Conservation (phyloP, 2,888 invertebrate genomes). For the Nephrotoma guestfalica region DNA sequence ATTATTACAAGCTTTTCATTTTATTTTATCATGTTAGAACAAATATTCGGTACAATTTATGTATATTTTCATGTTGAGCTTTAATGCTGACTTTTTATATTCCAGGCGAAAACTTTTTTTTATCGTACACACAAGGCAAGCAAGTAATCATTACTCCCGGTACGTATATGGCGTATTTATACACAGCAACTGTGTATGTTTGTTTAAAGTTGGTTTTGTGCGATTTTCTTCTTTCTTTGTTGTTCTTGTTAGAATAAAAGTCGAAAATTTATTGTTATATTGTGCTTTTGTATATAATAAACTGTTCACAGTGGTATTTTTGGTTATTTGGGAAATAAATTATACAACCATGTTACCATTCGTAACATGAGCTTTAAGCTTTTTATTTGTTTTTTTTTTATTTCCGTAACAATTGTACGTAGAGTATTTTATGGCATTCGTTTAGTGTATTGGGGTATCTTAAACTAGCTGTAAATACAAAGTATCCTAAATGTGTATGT, state of each 20-base stretch:
- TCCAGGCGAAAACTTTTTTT: background rate
- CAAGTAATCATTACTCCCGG: background rate
- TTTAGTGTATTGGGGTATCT: background rate
- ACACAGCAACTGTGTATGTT: background rate
- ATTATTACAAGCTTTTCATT: background rate
- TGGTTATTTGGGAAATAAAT: background rate
- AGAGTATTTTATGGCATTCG: background rate
- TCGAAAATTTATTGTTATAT: background rate
- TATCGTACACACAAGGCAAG: background rate
- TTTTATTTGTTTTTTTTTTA: background rate
- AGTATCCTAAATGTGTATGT: background rate
- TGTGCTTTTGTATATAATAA: background rate
- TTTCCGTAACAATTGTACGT: background rate
- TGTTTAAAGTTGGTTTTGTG: background rate
- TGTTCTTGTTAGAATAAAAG: background rate
- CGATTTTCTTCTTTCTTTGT: background rate
- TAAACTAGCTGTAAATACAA: background rate
- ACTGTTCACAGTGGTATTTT: background rate
- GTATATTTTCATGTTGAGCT: background rate
- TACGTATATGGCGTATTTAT: background rate
- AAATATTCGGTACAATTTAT: background rate
- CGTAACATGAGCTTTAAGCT: background rate
- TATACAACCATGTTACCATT: too few species aligned
- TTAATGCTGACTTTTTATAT: background rate
- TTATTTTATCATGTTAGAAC: background rate